These are phyloP conservation scores for Luehdorfia chinensis DNA, from an alignment of 1,140 invertebrate genomes.

Conservation along the genomic window DNA sequence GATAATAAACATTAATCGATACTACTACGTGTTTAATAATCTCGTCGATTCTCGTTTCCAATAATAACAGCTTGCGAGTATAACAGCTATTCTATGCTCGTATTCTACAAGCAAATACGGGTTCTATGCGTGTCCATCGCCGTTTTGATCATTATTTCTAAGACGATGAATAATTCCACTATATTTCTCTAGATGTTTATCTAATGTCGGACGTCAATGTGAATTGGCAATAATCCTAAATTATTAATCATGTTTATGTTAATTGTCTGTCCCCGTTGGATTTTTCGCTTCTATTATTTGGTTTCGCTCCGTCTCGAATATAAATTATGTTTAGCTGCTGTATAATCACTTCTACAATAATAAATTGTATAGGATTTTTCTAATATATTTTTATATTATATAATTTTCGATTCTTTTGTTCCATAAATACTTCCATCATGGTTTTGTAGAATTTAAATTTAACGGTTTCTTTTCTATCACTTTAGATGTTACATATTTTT, in stretches of 20 bases:
- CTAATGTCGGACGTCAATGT: conserved; percentile 5
- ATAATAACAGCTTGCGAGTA: no score
- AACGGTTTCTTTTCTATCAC: no score
- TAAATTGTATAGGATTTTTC: conserved; percentile 3
- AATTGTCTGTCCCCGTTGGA: conserved; percentile 1
- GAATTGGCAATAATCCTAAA: conserved; percentile 10
- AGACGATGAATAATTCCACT: conserved; percentile 8
- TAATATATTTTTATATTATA: not conserved
- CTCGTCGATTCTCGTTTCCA: not conserved
- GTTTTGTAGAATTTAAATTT: no score
- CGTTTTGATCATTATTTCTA: not conserved
- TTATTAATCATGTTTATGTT: conserved; percentile 14
- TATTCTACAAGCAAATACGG: not conserved
- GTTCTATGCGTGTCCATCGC: not conserved
- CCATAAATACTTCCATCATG: no score
- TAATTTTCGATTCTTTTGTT: no score
- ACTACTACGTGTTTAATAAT: not conserved
- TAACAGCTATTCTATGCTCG: not conserved
- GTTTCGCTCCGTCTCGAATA: not conserved
- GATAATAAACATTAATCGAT: no score
- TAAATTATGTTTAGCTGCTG: not conserved
- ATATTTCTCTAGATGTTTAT: conserved; percentile 15
- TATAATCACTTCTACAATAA: conserved; percentile 7
- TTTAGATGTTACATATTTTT: no score
- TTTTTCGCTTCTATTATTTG: conserved; percentile 7